Base-by-base conservation (phyloP, 2,113 vertebrate genomes). In the Alectura lathami region DNA sequence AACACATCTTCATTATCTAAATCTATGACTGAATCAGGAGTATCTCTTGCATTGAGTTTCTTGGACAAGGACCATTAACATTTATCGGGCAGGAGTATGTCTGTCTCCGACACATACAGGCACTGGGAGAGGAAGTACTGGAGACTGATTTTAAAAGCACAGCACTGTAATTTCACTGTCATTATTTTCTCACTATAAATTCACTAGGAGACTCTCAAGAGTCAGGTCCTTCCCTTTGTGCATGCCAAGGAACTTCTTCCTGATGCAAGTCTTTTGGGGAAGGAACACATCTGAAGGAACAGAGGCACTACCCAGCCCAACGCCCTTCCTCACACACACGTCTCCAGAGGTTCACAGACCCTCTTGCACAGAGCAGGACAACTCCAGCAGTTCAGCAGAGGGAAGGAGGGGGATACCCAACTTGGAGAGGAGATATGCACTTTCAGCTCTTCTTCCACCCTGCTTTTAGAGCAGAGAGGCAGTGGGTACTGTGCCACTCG, bases 121-220 rank as follows among this genome's bases (percentile, higher is more conserved):
- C 64, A 42, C 56, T 56, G 66, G 23, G 47, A 94, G 56, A 63
- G 11, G 32, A 73, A 42, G 34, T 83, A 63, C 34, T 72, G 64
- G 83, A 63, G 38, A 27, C 79, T 67, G 43, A 86, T 53, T 89
- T 89, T 78, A 83, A 81, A 79, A 94, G 68, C 59, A 59, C 42
- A 64, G 15, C 17, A 16, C 60, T 56, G 9, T 67, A n/a, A 77
- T 64, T 36, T 62, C 74, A 77, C 59, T 88, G 38, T 63, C 42
- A 51, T 89, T 74, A 91, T 83, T 86, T 94, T 80, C 18, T 86
- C n/a, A 29, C 91, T 91, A 68, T 67, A 81, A 83, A 64, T 91
- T 91, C 34, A 51, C 47, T 77, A 34, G 45, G 16, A 89, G n/a
- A 50, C n/a, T 68, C 56, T 56, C n/a, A 45, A 38, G 79, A 91